Percentiles rank a stretch among this genome's conserved stretches.
Conservation (phyloP, 2,797 vertebrate genomes). For the Crypturellus tataupa region DNA sequence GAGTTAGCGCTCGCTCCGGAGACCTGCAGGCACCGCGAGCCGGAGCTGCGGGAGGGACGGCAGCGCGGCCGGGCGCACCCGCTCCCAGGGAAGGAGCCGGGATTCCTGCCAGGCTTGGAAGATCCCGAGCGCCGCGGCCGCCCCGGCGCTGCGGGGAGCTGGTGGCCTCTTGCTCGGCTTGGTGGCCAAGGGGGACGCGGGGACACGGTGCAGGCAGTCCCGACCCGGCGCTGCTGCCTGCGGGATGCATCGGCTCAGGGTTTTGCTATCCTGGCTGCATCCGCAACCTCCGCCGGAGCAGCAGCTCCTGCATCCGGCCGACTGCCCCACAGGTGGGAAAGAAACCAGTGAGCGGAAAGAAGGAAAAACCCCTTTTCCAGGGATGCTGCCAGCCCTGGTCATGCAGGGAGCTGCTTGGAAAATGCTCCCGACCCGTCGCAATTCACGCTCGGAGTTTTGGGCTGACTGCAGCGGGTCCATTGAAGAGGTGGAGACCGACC, state of each 20-base stretch:
- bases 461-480: no score
- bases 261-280: not conserved
- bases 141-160: not conserved
- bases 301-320: not conserved
- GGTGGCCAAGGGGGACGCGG: not conserved
- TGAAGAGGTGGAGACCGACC: not conserved
- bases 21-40: not conserved
- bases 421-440: not conserved
- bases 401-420: slow-evolving; percentile 15
- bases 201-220: not conserved
- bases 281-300: not conserved
- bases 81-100: not conserved
- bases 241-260: accelerated
- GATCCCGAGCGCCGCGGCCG: not conserved
- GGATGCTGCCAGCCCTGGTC: slow-evolving; percentile 15
- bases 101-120: slow-evolving; percentile 51
- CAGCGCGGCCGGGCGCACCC: not conserved
- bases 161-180: not conserved
- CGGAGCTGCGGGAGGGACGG: not conserved
- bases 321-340: not conserved
- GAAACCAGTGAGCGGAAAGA: no score
- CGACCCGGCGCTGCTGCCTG: accelerated
- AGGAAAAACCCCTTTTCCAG: not conserved
- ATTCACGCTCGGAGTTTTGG: no score
- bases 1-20: not conserved